Evolutionary conservation across 2,797 vertebrate genomes (phyloP), one percentile per base, ranked within the genome.

Genomic region (Poecilia wingei): DNA sequence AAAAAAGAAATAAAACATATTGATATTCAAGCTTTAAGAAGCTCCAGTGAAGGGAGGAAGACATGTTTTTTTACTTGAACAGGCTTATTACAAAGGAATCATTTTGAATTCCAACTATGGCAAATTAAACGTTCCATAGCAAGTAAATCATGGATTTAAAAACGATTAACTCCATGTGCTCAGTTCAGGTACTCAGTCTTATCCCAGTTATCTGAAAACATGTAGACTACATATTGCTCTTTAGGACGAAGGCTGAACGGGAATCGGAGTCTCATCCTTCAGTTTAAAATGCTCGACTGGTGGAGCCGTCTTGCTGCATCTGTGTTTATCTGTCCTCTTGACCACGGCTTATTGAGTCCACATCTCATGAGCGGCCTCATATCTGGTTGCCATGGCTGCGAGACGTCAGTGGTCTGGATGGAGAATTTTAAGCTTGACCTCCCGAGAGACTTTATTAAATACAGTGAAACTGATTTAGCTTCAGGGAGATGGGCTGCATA

Each of bases 361-460:
- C 77, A 51, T 88, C 72, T 80, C 80, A 39, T 82, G 76, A 73
- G 75, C 78, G 43, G 75, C 74, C 81, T 90, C 79, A 47, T 81
- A 73, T 82, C 72, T 84, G 82, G 88, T 89, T 91, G 77, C 88
- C 83, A 86, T 91, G 88, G 53, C 61, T 70, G 53, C 1, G 2
- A 82, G 80, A 86, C 51, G 36, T 77, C 72, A 0, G 0, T 59
- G 79, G 78, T 85, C 75, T 73, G 77, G 81, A 79, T 77, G 68
- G 81, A 77, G 82, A 81, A 75, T 64, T 83, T 83, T n/a, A 79
- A 82, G 66, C 51, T 69, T 76, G 55, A 86, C 81, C 77, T 84
- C 77, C 43, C 22, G 2, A 59, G 75, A n/a, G 47, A 77, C 57
- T 83, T 81, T 78, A 61, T 82, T 57, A 85, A 82, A 79, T 73